phyloP scores from a whole-genome alignment of 2,797 vertebrate species.

The Lagodon rhomboides region DNA sequence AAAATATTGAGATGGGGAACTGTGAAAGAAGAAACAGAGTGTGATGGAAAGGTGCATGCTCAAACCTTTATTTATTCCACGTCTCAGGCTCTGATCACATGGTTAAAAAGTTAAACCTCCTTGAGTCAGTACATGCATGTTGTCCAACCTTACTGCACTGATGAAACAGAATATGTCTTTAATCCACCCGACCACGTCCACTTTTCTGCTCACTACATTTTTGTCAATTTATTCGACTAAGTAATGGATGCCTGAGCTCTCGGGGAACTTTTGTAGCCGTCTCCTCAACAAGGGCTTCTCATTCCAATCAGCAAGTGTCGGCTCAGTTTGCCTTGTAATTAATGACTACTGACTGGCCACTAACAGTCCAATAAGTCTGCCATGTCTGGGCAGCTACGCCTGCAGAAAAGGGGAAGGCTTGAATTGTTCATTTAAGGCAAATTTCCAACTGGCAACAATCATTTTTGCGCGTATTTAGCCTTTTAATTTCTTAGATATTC shows the following conservation, averaged over 20 bases:
- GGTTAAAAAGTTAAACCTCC: background rate
- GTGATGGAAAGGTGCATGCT: background rate
- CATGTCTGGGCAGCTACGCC: conserved; percentile 52
- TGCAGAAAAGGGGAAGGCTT: conserved; percentile 46
- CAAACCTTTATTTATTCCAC: background rate
- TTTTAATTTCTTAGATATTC: conserved; percentile 40
- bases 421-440: conserved; percentile 16
- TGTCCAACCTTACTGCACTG: background rate
- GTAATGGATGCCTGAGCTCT: conserved; percentile 67
- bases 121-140: background rate
- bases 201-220: conserved; percentile 55
- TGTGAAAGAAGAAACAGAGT: background rate
- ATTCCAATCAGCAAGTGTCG: conserved; percentile 74
- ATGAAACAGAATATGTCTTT: conserved; percentile 5
- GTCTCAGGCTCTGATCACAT: background rate
- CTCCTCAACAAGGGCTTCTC: conserved; percentile 69
- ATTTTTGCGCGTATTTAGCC: conserved; percentile 41
- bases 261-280: conserved; percentile 74
- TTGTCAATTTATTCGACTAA: conserved; percentile 68
- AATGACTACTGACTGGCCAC: conserved; percentile 74
- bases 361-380: conserved; percentile 69
- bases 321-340: conserved; percentile 71
- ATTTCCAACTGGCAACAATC: conserved; percentile 30
- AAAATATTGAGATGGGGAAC: background rate
- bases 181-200: conserved; percentile 17